A percentile compares a stretch with the other conserved stretches of the same genome.
Conservation (phyloP, 2,113 vertebrate species). For the Ptychochromis oligacanthus region DNA sequence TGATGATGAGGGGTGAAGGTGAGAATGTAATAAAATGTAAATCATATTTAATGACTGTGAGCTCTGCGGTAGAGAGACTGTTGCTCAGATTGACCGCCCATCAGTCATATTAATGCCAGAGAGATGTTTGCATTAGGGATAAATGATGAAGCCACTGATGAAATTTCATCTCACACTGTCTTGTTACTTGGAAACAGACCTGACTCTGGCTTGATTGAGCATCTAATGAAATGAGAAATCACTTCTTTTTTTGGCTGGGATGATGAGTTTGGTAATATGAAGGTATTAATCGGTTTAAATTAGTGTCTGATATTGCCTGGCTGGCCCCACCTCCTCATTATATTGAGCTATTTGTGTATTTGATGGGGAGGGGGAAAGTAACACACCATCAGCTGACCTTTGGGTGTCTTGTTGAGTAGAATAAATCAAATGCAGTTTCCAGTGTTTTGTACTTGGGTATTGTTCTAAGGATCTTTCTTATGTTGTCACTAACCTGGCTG, state of each 20-base stretch:
- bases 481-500: constrained; percentile 78
- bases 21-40: constrained; percentile 71
- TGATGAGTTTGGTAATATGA: constrained; percentile 3
- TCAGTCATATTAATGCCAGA: constrained; percentile 56
- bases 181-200: constrained; percentile 40
- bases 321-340: not conserved
- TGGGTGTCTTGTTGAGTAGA: not conserved
- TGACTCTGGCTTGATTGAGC: constrained; percentile 17
- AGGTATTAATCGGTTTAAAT: constrained; percentile 24
- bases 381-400: not conserved
- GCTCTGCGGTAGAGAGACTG: constrained; percentile 40
- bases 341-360: not conserved
- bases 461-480: constrained; percentile 4
- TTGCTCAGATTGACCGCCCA: constrained; percentile 47
- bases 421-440: not conserved
- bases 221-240: constrained; percentile 32
- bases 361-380: not conserved
- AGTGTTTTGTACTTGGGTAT: not conserved
- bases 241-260: not conserved
- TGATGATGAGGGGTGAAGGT: constrained; percentile 53
- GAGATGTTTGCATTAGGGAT: constrained; percentile 59
- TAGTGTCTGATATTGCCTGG: constrained; percentile 5
- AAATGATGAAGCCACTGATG: constrained; percentile 56
- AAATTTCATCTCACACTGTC: constrained; percentile 55
- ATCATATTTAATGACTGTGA: constrained; percentile 67